These are phyloP conservation scores for Gastrophysa polygoni DNA, from an alignment of 2,888 invertebrate genomes.

Conservation along the genomic window DNA sequence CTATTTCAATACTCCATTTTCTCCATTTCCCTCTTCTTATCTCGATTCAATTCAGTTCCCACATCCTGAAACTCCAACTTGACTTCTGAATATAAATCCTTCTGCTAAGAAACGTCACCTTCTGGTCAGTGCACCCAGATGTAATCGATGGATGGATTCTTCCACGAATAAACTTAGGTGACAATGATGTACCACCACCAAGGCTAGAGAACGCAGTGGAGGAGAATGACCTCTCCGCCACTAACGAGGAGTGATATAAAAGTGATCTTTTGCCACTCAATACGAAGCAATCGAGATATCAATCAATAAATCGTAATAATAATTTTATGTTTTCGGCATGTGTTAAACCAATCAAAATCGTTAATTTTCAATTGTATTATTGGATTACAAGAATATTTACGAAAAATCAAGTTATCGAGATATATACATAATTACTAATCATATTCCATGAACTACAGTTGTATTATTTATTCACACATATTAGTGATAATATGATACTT, in stretches of 20 bases:
- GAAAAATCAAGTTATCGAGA: too few species aligned
- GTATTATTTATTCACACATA: too few species aligned
- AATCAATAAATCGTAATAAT: too few species aligned
- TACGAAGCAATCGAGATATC: neutral
- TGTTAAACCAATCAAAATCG: too few species aligned
- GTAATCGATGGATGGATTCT: conserved; percentile 1
- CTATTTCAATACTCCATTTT: neutral
- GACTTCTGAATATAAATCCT: neutral
- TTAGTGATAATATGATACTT: too few species aligned
- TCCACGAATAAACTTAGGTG: conserved; percentile 1
- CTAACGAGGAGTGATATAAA: neutral
- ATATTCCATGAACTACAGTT: too few species aligned
- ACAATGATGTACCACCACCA: neutral
- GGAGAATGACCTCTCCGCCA: neutral
- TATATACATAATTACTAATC: too few species aligned
- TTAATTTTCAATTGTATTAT: too few species aligned
- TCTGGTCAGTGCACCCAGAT: neutral
- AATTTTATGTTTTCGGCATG: too few species aligned
- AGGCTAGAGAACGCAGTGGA: neutral
- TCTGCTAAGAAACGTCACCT: neutral
- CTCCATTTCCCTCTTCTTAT: neutral
- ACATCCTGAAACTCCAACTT: neutral
- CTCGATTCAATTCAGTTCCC: neutral
- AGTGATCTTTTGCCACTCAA: neutral
- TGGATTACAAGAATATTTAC: too few species aligned